A percentile compares a stretch with the other conserved stretches of the same genome.
phyloP scores from a whole-genome alignment of 1,140 invertebrate species.

The Drosophila kanapiae region DNA sequence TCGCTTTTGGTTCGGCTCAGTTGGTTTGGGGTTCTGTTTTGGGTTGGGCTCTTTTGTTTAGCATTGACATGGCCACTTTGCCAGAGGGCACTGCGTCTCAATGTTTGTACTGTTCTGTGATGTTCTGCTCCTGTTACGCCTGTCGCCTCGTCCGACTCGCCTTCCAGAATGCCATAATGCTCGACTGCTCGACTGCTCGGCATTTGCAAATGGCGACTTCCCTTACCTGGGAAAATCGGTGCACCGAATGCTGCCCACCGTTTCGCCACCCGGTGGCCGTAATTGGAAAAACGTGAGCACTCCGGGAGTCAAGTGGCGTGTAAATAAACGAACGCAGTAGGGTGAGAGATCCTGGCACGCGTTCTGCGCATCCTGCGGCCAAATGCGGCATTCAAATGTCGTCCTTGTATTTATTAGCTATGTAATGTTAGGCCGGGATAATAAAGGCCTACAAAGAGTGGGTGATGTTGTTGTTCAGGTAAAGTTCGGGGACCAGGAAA shows the following conservation, averaged over 20 bases:
- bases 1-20: constrained; percentile 7
- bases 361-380: constrained; percentile 65
- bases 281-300: constrained; percentile 77
- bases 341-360: constrained; percentile 36
- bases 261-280: constrained; percentile 31
- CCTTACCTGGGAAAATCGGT: constrained; percentile 46
- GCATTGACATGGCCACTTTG: constrained; percentile 84
- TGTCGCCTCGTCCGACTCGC: constrained; percentile 31
- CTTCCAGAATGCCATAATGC: constrained; percentile 32
- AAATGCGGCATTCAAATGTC: constrained; percentile 56
- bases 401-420: constrained; percentile 63
- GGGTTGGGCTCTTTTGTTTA: constrained; percentile 74
- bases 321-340: constrained; percentile 52
- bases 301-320: constrained; percentile 83
- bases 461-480: constrained; percentile 55
- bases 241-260: neutral
- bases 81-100: constrained; percentile 71
- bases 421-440: constrained; percentile 43
- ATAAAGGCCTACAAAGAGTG: constrained; percentile 23
- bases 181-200: constrained; percentile 27
- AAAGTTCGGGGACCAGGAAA: constrained; percentile 22
- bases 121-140: constrained; percentile 58
- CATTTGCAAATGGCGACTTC: constrained; percentile 67
- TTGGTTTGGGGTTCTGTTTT: constrained; percentile 20
- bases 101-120: constrained; percentile 73